These are phyloP conservation scores for Hyphantria cunea DNA, from an alignment of 1,140 invertebrate species.

Conservation along the genomic window DNA sequence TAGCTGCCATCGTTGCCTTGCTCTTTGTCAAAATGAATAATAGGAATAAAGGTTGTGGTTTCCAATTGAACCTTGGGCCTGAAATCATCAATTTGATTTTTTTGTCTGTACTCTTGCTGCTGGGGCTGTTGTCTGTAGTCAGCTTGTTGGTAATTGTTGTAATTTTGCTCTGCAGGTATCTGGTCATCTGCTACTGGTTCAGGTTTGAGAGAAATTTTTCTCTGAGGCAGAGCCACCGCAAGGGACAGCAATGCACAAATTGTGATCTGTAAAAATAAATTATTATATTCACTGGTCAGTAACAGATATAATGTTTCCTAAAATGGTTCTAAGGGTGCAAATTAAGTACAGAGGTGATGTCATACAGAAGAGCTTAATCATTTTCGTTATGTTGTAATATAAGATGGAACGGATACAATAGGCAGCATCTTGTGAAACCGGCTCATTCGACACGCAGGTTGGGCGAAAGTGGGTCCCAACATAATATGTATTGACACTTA, in stretches of 20 bases:
- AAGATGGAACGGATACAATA: constrained; percentile 74
- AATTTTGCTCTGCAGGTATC: constrained; percentile 68
- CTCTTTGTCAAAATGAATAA: constrained; percentile 90
- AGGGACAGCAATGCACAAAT: constrained; percentile 59
- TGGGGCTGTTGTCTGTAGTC: constrained; percentile 39
- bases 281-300: constrained; percentile 3
- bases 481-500: constrained; percentile 59
- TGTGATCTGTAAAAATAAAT: constrained; percentile 58
- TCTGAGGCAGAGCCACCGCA: constrained; percentile 64
- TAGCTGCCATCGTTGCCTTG: constrained; percentile 91
- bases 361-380: constrained; percentile 73
- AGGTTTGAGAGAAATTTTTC: constrained; percentile 59
- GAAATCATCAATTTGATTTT: constrained; percentile 60
- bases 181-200: constrained; percentile 56
- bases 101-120: constrained; percentile 57
- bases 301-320: constrained; percentile 7
- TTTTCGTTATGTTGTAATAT: constrained; percentile 73
- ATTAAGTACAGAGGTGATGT: constrained; percentile 54
- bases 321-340: constrained; percentile 5
- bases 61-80: constrained; percentile 70
- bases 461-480: constrained; percentile 70
- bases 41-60: constrained; percentile 88
- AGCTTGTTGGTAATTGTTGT: constrained; percentile 58
- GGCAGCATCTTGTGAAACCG: constrained; percentile 67
- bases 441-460: constrained; percentile 68